Evolutionary conservation across 2,113 vertebrate genomes (phyloP).

Genomic region (Xenopus borealis): DNA sequence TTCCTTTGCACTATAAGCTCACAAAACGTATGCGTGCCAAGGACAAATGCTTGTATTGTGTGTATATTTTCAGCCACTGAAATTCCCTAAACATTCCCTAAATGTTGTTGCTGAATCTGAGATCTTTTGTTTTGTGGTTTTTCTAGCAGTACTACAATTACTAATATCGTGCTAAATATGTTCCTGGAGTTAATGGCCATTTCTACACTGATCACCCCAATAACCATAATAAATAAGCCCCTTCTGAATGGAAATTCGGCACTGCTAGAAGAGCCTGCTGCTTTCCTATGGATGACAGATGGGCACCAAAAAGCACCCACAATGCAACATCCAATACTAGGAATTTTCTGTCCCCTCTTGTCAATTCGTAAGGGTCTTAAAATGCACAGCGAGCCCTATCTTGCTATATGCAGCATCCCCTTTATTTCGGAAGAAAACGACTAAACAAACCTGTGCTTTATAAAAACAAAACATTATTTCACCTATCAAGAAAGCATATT

Average conservation of each 20-base stretch:
- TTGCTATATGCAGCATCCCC: slow-evolving; percentile 31
- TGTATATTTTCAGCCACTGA: too few relatives aligned
- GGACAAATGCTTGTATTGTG: too few relatives aligned
- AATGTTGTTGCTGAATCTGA: background rate
- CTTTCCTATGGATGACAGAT: too few relatives aligned
- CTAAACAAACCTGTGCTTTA: background rate
- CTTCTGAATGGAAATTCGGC: background rate
- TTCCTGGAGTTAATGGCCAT: background rate
- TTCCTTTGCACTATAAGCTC: too few relatives aligned
- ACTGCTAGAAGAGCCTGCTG: too few relatives aligned
- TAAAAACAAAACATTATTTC: slow-evolving; percentile 4
- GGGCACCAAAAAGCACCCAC: too few relatives aligned
- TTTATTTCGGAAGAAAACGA: slow-evolving; percentile 21
- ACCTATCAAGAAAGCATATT: slow-evolving; percentile 20
- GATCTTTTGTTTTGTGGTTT: background rate
- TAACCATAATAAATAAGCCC: background rate
- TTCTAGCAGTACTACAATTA: background rate
- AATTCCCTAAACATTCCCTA: too few relatives aligned
- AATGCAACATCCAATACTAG: too few relatives aligned
- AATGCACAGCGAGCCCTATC: slow-evolving; percentile 22
- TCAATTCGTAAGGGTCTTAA: background rate
- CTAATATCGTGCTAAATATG: background rate
- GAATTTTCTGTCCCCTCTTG: background rate
- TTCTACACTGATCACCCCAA: background rate
- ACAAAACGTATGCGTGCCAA: too few relatives aligned